A percentile compares a stretch with the other conserved stretches of the same genome.
These are phyloP conservation scores for Xerus inauris DNA, from an alignment of 2,113 vertebrate genomes.

Conservation along the genomic window DNA sequence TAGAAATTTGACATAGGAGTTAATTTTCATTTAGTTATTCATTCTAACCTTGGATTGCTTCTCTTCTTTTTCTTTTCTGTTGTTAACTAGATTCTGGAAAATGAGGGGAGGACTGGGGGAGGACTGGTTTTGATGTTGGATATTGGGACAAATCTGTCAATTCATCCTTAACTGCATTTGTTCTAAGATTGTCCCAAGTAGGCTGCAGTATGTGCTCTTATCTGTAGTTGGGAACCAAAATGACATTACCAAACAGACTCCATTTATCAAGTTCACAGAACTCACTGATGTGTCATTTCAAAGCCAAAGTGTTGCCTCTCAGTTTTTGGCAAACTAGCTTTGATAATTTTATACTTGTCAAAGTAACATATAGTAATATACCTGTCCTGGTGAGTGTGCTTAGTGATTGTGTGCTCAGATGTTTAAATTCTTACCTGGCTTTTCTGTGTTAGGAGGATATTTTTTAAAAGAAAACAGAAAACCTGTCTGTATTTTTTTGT, in stretches of 20 bases:
- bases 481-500: background rate
- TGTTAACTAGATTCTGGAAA: background rate
- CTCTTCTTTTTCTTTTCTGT: slow-evolving; percentile 9
- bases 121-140: background rate
- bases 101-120: background rate
- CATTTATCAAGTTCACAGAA: background rate
- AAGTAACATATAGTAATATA: background rate
- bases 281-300: background rate
- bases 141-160: background rate
- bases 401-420: background rate
- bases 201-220: background rate
- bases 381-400: background rate
- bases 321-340: slow-evolving; percentile 12
- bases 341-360: background rate
- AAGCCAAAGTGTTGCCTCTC: background rate
- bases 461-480: background rate
- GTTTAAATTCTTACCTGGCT: background rate
- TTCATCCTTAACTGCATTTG: background rate
- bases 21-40: slow-evolving; percentile 35
- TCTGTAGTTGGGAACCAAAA: background rate
- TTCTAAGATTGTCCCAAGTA: background rate
- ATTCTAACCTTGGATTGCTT: background rate
- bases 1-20: background rate
- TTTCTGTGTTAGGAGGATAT: background rate
- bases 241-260: background rate